Conservation (phyloP, 92 coral and sea anemone genomes). For the Parazoanthus swiftii region DNA sequence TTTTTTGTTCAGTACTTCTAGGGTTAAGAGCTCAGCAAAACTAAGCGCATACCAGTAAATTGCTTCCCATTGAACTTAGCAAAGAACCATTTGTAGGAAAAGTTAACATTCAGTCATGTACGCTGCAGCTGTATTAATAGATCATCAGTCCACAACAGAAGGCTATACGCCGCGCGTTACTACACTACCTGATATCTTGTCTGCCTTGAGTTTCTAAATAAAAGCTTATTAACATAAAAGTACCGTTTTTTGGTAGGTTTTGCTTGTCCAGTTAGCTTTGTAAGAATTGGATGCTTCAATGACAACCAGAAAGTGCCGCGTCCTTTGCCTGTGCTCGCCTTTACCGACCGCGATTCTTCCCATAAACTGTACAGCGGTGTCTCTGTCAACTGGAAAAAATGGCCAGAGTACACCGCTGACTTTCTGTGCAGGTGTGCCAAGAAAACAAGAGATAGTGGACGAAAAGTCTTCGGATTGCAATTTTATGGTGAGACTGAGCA, state of each 20-base stretch:
- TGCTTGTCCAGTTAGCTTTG: slow-evolving; percentile 18
- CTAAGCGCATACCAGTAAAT: no score
- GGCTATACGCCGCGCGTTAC: no score
- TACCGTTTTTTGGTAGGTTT: slow-evolving; percentile 7
- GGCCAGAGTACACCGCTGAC: slow-evolving; percentile 1
- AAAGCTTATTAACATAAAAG: not conserved
- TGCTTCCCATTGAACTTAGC: no score
- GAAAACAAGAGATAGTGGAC: slow-evolving; percentile 5
- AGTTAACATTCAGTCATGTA: no score
- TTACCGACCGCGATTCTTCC: slow-evolving; percentile 2
- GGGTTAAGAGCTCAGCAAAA: no score
- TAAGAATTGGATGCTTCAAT: not conserved
- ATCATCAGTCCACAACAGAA: no score
- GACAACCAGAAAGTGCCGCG: slow-evolving; percentile 11
- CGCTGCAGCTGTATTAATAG: no score
- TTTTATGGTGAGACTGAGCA: slow-evolving; percentile 6
- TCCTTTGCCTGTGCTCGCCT: slow-evolving; percentile 3
- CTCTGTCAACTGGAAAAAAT: not conserved
- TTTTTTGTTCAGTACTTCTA: no score
- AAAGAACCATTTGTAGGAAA: no score
- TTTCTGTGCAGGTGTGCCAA: slow-evolving; percentile 18
- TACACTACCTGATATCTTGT: no score
- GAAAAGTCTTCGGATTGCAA: slow-evolving; percentile 6
- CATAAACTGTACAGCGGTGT: slow-evolving; percentile 20
- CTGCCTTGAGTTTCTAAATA: no score